phyloP scores from a whole-genome alignment of 2,113 vertebrate species.

The Tragelaphus strepsiceros region DNA sequence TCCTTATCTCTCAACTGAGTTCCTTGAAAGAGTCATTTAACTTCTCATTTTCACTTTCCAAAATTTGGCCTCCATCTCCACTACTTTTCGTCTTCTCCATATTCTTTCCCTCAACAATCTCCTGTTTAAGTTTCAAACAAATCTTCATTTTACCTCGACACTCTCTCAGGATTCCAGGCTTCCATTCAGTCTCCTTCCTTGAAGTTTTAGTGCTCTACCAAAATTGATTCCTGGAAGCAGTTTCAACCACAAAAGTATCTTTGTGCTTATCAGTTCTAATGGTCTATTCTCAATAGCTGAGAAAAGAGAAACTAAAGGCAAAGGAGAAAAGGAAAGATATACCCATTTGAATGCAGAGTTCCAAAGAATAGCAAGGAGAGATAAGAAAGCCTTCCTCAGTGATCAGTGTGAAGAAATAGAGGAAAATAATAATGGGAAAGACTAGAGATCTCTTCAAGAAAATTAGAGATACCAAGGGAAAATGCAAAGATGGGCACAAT shows the following conservation, averaged over 20 bases:
- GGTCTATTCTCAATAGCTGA: not conserved
- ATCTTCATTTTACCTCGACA: not conserved
- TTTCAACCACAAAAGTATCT: not conserved
- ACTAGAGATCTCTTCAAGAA: not conserved
- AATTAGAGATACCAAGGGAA: not conserved
- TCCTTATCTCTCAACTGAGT: not conserved
- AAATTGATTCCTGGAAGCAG: not conserved
- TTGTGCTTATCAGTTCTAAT: not conserved
- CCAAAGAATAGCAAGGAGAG: not conserved
- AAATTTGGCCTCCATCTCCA: not conserved
- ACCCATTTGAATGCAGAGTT: not conserved
- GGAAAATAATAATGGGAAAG: not conserved
- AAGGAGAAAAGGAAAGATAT: not conserved
- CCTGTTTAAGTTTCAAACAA: not conserved
- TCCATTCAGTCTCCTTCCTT: not conserved
- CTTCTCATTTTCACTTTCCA: not conserved
- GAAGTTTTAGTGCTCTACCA: not conserved
- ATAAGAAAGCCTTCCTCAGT: not conserved
- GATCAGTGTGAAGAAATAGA: not conserved
- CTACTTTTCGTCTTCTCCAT: not conserved
- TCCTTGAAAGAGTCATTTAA: conserved; percentile 3
- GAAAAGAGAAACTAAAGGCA: not conserved
- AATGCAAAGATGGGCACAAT: not conserved
- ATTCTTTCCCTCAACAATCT: not conserved
- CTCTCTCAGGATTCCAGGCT: not conserved